Percentiles rank a stretch among this genome's conserved stretches.
phyloP scores from a whole-genome alignment of 2,797 vertebrate species.

The Hippoglossus hippoglossus region DNA sequence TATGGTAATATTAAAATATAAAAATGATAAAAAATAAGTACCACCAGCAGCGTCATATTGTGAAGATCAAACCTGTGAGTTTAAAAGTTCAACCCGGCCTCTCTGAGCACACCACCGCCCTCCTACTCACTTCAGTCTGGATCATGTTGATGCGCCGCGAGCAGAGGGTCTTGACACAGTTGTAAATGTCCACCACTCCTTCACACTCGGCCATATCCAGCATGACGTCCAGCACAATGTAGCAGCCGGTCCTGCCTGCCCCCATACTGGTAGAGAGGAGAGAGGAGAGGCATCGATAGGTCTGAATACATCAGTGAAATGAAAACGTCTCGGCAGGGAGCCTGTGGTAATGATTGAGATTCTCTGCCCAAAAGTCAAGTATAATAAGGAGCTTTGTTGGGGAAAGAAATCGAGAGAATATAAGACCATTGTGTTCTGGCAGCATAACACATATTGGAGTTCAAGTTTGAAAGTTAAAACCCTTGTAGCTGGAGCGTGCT shows the following conservation, averaged over 20 bases:
- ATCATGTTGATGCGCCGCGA: constrained; percentile 97
- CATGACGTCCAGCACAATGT: constrained; percentile 96
- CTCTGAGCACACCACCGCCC: not conserved
- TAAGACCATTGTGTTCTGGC: constrained; percentile 12
- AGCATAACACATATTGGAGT: not conserved
- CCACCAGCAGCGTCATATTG: not conserved
- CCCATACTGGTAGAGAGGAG: constrained; percentile 84
- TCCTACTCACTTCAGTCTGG: constrained; percentile 92
- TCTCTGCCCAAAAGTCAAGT: constrained; percentile 20
- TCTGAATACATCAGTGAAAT: constrained; percentile 28
- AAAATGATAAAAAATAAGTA: not conserved
- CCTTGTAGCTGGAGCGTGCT: constrained; percentile 10
- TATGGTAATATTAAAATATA: not conserved
- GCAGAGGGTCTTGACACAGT: constrained; percentile 95
- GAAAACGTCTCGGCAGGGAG: constrained; percentile 5
- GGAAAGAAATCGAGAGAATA: constrained; percentile 8
- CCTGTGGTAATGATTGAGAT: constrained; percentile 13
- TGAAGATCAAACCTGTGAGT: constrained; percentile 21
- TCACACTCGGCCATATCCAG: constrained; percentile 97
- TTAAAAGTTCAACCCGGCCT: not conserved
- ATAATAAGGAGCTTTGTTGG: constrained; percentile 32
- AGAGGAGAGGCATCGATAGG: constrained; percentile 22
- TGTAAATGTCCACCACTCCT: constrained; percentile 97
- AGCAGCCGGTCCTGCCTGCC: constrained; percentile 95
- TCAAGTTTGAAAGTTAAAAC: constrained; percentile 27